Base-by-base conservation (phyloP, 2,888 invertebrate genomes). In the Chaetogeoica ovagalla region DNA sequence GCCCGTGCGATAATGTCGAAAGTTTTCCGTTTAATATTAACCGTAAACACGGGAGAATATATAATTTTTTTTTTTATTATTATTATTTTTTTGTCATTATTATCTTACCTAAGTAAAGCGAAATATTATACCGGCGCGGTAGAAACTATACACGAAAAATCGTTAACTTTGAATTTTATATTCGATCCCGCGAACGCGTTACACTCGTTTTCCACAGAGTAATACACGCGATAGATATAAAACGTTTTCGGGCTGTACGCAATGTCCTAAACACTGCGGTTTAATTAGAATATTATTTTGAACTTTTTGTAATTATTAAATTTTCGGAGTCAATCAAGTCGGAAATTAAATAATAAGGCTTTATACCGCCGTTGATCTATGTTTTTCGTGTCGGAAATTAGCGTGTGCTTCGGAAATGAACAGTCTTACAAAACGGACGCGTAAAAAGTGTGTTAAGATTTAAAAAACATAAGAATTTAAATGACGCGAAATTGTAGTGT, bases 21-120 rank as follows among this genome's bases (percentile, higher is more conserved):
- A 74, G 63, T 55, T 63, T 37, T 15, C n/a, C 17, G 21, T 63
- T 63, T 74, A 74, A 74, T 63, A 63, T 37, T 52, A 73, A 72
- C 71, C 30, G 30, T 52, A 62, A 37, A 73, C 60, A 48, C 60
- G 0, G 48, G 0, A 7, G 39, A 43, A 43, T 30, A 30, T 30
- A 15, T 43, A 59, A 21, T 21, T 13, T 66, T 48, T 48, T 48
- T 8, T 48, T 30, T 30, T 15, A 15, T 15, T 15, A 48, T 48
- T 43, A 66, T 48, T 43, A 66, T 66, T 15, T 19, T 63, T 30
- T 1, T 3, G 3, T 15, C 3, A 48, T 48, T 43, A 66, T 48
- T 43, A 66, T 66, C 15, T 19, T 63, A 66, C 19, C 19, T 2
- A 19, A n/a, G n/a, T n/a, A n/a, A n/a, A n/a, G 8, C 21, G 21